Evolutionary conservation across 1,140 invertebrate species (phyloP), one percentile per base, ranked within the genome.

Genomic region (Caenorhabditis remanei): DNA sequence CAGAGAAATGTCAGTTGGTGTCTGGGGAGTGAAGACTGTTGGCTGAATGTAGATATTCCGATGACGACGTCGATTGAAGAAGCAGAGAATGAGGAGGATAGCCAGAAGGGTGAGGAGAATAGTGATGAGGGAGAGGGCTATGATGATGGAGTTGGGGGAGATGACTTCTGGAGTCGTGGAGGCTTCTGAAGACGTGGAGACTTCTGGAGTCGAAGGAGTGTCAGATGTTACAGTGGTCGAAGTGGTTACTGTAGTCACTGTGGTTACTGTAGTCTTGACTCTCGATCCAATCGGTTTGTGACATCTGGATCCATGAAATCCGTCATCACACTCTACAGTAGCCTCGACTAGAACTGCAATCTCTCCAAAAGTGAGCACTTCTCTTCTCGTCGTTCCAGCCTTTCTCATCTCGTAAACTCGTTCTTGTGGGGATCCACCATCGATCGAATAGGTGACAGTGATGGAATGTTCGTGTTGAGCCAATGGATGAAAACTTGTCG

Each of bases 251-350:
- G 50, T 53, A 4, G 50, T 53, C 1, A 16, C 16, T 53, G 50
- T 58, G 55, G 55, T 58, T 19, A n/a, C n/a, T 19, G 55, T 14
- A 58, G 55, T 16, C 6, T 14, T n/a, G 14, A 6, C n/a, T 58
- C 55, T 14, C 19, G 6, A 0, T 19, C 14, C 13, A n/a, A 58
- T 58, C 19, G 13, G 14, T 58, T 9, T 14, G 14, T 58, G 55
- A 63, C 61, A 63, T 63, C 32, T 40, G 8, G 61, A 63, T 11
- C 65, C 65, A 46, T 11, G 14, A 14, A 71, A 71, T 71, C 65
- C 65, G 0, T 43, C 65, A 46, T 71, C 65, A n/a, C 65, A 71
- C 41, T 71, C 40, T 11, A 71, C 43, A 71, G 65, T 71, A 7
- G 65, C n/a, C 8, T 43, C n/a, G 7, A 71, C 65, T 3, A 71